Base-by-base conservation (phyloP, 1,140 invertebrate species). In the Monomorium pharaonis region DNA sequence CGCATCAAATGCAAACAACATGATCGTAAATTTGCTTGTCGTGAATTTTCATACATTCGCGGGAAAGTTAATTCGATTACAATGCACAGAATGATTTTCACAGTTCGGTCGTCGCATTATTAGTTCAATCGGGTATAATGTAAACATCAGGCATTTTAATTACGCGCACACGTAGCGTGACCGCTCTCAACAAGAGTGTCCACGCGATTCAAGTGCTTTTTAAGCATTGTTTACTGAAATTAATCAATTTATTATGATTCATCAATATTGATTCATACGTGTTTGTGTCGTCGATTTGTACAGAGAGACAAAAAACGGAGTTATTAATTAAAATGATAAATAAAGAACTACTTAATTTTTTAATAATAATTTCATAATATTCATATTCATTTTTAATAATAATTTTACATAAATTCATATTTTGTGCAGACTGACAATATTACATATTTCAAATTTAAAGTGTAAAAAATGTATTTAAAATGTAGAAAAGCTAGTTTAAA, bases 51-150 rank as follows among this genome's bases (percentile, higher is more conserved):
- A 14, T 37, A 33, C 37, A 37, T 80, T 30, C 18, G n/a, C 12
- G 42, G 56, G 42, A 84, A 77, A 78, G 85, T 89, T 89, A 89
- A 89, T 86, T 51, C 27, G 65, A 62, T 89, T 89, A 86, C 37
- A 9, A 14, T 33, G 10, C 58, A 42, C 58, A 56, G 49, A 70
- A 56, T 89, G 83, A 89, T 89, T 83, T 60, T 83, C 37, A 58
- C 44, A 51, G 33, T 76, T 12, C 51, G 18, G 0, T 27, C 33
- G 30, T 12, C 18, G 18, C 51, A 62, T 89, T 49, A 69, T 74
- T 83, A 86, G 65, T 56, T 72, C 33, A 47, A 84, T 78, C 65
- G 42, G 30, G n/a, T 47, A 63, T 14, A 16, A 3, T 16, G 30
- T 70, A 42, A 86, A 67, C 72, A 75, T 24, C n/a, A 14, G 37